Conservation (phyloP, 2,113 vertebrate genomes). For the Noturus placidus region DNA sequence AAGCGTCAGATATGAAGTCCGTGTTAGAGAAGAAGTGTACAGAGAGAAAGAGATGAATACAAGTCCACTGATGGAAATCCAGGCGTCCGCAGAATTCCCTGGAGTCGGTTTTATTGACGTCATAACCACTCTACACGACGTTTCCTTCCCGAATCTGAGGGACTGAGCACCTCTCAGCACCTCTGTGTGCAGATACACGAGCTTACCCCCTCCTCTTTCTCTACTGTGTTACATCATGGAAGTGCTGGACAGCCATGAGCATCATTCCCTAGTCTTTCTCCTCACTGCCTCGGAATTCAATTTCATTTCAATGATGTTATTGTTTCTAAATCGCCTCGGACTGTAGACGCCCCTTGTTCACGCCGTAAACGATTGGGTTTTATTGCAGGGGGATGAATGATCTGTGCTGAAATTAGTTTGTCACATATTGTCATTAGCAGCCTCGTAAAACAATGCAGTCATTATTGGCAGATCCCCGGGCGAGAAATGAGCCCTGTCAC, state of each 20-base stretch:
- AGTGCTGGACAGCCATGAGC: neutral
- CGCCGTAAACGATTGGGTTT: constrained; percentile 72
- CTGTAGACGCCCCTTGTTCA: constrained; percentile 24
- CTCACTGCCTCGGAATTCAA: constrained; percentile 32
- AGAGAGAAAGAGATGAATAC: neutral
- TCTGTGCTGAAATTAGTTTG: constrained; percentile 78
- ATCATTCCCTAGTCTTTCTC: constrained; percentile 10
- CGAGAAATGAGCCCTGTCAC: constrained; percentile 81
- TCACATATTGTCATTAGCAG: constrained; percentile 82
- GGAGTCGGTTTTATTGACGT: no score
- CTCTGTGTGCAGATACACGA: neutral
- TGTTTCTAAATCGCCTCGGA: constrained; percentile 56
- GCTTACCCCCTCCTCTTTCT: neutral
- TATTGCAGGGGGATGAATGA: constrained; percentile 72
- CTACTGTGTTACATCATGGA: neutral
- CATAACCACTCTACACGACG: neutral
- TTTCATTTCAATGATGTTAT: constrained; percentile 52
- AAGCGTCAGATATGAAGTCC: neutral
- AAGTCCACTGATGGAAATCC: neutral
- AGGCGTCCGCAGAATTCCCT: neutral
- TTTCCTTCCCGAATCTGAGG: neutral
- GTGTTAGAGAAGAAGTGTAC: neutral
- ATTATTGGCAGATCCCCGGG: constrained; percentile 77
- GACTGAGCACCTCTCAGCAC: neutral
- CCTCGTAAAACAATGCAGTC: constrained; percentile 90